Percentiles rank a stretch among this genome's conserved stretches.
Evolutionary conservation across 2,888 invertebrate genomes (phyloP).

Genomic region (Leistus spinibarbis): DNA sequence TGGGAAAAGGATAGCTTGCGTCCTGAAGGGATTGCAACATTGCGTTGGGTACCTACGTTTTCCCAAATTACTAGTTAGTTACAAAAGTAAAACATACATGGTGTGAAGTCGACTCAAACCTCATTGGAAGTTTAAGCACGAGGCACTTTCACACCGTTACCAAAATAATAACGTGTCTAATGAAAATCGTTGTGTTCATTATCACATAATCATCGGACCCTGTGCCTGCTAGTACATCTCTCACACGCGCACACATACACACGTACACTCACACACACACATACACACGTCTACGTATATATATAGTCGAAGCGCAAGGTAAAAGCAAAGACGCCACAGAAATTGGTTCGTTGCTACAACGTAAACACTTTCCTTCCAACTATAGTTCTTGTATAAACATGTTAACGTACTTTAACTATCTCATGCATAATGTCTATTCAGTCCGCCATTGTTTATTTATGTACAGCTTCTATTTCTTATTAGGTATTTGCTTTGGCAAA

Average conservation of each 20-base stretch:
- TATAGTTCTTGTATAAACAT: background rate
- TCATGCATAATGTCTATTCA: background rate
- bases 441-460: background rate
- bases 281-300: background rate
- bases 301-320: background rate
- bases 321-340: background rate
- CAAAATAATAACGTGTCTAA: conserved; percentile 34
- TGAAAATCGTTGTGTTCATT: conserved; percentile 31
- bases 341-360: background rate
- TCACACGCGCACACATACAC: background rate
- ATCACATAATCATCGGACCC: conserved; percentile 25
- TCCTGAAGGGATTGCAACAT: conserved; percentile 2
- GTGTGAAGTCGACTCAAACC: conserved; percentile 2
- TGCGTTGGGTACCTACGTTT: background rate
- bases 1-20: background rate
- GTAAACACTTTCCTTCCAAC: background rate
- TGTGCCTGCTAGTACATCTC: background rate
- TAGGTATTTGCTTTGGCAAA: background rate
- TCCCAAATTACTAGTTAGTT: conserved; percentile 19
- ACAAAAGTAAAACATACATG: conserved; percentile 25
- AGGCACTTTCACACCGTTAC: conserved; percentile 18
- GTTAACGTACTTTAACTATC: background rate
- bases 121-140: conserved; percentile 32
- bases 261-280: background rate
- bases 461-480: background rate